Base-by-base conservation (phyloP, 2,888 invertebrate genomes). In the Drosophila fungiperda region DNA sequence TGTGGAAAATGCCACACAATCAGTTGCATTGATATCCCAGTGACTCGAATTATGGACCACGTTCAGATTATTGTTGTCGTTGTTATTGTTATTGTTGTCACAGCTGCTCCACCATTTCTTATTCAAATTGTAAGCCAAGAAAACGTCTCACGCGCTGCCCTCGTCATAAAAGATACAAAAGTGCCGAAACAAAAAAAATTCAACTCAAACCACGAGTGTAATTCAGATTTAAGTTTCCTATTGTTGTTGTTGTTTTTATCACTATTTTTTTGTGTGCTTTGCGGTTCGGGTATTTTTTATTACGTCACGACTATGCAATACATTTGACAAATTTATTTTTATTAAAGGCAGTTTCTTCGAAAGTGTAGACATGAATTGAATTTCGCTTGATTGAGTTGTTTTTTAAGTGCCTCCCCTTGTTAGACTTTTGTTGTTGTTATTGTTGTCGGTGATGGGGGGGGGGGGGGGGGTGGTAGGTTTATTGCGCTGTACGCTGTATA, bases 241-340 rank as follows among this genome's bases (percentile, higher is more conserved):
- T 8, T 54, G 48, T 65, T 33, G 23, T 26, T 54, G 60, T 26
- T 59, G 52, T 23, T 53, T 55, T 23, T 60, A 42, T 59, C 53
- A 55, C 61, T 67, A 61, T 55, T 64, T 45, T 48, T 17, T 32
- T 32, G 8, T 49, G 59, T 23, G 59, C 26, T 74, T 50, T 57
- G 60, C 62, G 49, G 58, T 63, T 35, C 9, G 45, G 42, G 67
- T 36, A 65, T 59, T 74, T 83, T 78, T 83, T 83, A 84, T 85
- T 85, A 63, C 78, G 80, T 84, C 83, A 86, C 86, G 83, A 83
- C 73, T 83, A 35, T 20, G 76, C 83, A 82, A 85, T 80, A 83
- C 82, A 76, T 85, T 85, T 85, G 83, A 84, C 82, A 85, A 84
- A 85, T 85, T 82, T 85, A 85, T 82, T 85, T 85, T 82, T 82